Conservation (phyloP, 2,797 vertebrate species). For the Amphiprion clarkii region DNA sequence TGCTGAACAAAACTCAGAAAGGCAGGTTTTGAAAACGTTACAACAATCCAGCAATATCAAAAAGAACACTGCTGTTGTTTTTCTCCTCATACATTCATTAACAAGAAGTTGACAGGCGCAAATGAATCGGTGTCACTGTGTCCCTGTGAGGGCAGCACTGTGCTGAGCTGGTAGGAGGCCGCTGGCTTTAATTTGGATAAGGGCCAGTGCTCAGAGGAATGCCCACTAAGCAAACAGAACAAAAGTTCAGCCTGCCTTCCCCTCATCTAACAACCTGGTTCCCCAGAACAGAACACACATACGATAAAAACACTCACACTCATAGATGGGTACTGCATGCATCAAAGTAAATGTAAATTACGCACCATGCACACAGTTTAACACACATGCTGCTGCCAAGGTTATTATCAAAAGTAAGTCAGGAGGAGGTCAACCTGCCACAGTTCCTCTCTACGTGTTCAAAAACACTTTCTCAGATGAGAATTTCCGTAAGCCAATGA, state of each 20-base stretch:
- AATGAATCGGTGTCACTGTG: slow-evolving; percentile 34
- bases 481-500: slow-evolving; percentile 17
- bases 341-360: slow-evolving; percentile 6
- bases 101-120: slow-evolving; percentile 21
- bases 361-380: background rate
- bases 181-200: slow-evolving; percentile 62
- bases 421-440: slow-evolving; percentile 5
- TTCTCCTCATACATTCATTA: slow-evolving; percentile 14
- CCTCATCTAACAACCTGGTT: slow-evolving; percentile 55
- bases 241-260: slow-evolving; percentile 71
- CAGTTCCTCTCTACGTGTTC: slow-evolving; percentile 1
- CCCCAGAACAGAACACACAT: slow-evolving; percentile 32
- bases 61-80: background rate
- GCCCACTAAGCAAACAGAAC: slow-evolving; percentile 82
- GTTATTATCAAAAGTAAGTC: slow-evolving; percentile 41
- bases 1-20: background rate
- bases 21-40: background rate
- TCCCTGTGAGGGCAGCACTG: slow-evolving; percentile 57
- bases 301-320: slow-evolving; percentile 43
- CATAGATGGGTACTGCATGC: background rate
- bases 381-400: slow-evolving; percentile 23
- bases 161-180: slow-evolving; percentile 35
- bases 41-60: background rate
- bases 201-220: slow-evolving; percentile 75
- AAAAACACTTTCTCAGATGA: slow-evolving; percentile 4